Conservation (phyloP, 1,140 invertebrate species). For the Macrocentrus cingulum region DNA sequence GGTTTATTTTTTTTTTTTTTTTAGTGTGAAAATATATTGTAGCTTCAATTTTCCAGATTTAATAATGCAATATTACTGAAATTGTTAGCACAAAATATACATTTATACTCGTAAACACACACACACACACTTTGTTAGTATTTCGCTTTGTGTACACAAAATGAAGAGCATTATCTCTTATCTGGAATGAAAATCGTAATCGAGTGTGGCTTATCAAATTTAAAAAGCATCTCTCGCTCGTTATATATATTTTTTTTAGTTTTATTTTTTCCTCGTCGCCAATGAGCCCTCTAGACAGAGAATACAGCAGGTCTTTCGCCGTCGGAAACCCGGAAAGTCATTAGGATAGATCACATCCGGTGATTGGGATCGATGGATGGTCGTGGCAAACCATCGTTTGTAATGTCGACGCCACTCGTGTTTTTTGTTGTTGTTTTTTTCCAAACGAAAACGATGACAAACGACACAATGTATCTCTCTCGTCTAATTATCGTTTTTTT, state of each 20-base stretch:
- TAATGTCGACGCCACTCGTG: conserved; percentile 4
- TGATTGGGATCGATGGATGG: conserved; percentile 16
- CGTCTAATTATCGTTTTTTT: conserved; percentile 1
- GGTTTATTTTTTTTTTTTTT: no score
- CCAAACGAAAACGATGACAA: conserved; percentile 23
- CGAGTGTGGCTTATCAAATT: conserved; percentile 31
- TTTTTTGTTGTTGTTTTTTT: no score
- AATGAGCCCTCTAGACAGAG: background rate
- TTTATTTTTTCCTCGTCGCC: conserved; percentile 6
- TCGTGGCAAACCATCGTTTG: conserved; percentile 14
- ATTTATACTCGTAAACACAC: background rate
- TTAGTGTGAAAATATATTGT: background rate
- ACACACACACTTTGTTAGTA: conserved; percentile 11
- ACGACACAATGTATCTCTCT: conserved; percentile 16
- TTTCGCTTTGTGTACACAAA: background rate
- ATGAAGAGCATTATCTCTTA: conserved; percentile 25
- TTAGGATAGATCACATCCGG: conserved; percentile 24
- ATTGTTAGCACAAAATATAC: conserved; percentile 10
- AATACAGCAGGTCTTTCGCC: no score
- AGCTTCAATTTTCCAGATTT: conserved; percentile 6
- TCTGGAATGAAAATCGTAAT: conserved; percentile 35
- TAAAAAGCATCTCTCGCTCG: background rate
- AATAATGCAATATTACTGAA: background rate
- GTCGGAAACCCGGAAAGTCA: background rate
- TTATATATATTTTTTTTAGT: background rate